Evolutionary conservation across 2,113 vertebrate genomes (phyloP).

Genomic region (Sarotherodon lohbergeri): DNA sequence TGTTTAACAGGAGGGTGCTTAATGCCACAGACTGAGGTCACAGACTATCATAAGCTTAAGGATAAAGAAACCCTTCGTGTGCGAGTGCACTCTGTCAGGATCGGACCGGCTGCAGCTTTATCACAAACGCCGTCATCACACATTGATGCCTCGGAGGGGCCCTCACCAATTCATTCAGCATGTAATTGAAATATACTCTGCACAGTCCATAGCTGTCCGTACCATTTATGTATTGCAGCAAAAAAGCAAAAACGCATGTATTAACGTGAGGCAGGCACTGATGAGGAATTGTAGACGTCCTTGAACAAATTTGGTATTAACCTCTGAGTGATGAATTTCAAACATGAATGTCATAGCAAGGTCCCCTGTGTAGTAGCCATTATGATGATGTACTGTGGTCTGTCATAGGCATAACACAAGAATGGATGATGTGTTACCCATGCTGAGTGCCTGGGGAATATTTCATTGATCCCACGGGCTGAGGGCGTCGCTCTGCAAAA

Average conservation of each 20-base stretch:
- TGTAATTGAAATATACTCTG: slow-evolving; percentile 45
- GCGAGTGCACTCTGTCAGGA: neutral
- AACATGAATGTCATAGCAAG: slow-evolving; percentile 50
- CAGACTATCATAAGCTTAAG: neutral
- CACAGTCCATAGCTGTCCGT: slow-evolving; percentile 37
- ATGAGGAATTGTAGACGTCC: slow-evolving; percentile 34
- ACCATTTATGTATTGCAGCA: slow-evolving; percentile 16
- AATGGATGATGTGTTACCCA: slow-evolving; percentile 10
- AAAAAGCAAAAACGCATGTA: slow-evolving; percentile 16
- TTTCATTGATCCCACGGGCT: slow-evolving; percentile 16
- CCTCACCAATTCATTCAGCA: slow-evolving; percentile 17
- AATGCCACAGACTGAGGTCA: slow-evolving; percentile 27
- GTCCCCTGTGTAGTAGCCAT: slow-evolving; percentile 22
- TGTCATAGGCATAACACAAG: slow-evolving; percentile 26
- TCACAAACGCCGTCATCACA: slow-evolving; percentile 32
- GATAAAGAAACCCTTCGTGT: slow-evolving; percentile 1
- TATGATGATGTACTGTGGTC: slow-evolving; percentile 32
- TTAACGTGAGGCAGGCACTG: slow-evolving; percentile 26
- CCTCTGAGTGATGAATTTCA: slow-evolving; percentile 39
- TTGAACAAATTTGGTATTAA: slow-evolving; percentile 37
- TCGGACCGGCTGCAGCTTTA: slow-evolving; percentile 16
- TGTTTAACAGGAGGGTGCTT: neutral
- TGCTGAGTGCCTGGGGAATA: neutral
- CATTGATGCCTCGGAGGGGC: slow-evolving; percentile 12
- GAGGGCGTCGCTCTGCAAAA: slow-evolving; percentile 18